Evolutionary conservation across 1,140 invertebrate species (phyloP), one percentile per base, ranked within the genome.

Genomic region (Brachionus rotundiformis): DNA sequence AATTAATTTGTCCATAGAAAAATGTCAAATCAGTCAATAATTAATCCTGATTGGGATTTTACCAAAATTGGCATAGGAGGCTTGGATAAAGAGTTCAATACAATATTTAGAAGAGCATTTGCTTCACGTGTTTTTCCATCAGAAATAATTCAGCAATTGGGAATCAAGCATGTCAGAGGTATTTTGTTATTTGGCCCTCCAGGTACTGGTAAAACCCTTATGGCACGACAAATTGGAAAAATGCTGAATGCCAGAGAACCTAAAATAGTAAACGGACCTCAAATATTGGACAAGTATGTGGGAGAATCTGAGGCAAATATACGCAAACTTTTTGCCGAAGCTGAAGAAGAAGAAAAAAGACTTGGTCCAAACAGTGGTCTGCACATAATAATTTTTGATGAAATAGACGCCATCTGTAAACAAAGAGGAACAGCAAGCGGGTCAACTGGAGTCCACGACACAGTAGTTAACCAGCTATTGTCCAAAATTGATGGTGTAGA

Each of bases 361-460:
- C 84, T 85, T 83, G 88, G 88, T 1, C 76, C 83, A 0, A 97
- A 98, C 86, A 98, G 95, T 88, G 96, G 96, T 63, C 90, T 99
- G 3, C 98, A 99, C 86, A 99, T 99, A 41, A 99, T 99, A 29
- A 99, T 99, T 71, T 99, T 99, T 89, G 98, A 99, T 89, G 98
- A 99, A 89, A 98, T 99, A 85, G 98, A 99, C 90, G 98, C 98
- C 47, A 99, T 99, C 85, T 99, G 98, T 87, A 99, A 99, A 89
- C 92, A 94, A 49, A 91, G 98, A 92, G 97, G 98, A 44, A 96
- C 95, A 19, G 94, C 98, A 80, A 87, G 89, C 47, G 90, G 90
- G 11, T 87, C 86, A 81, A 88, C 90, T 47, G 90, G 95, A 13
- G 96, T 99, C 5, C 96, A 98, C 85, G 97, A 98, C 86, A 97